These are phyloP conservation scores for Limanda limanda DNA, from an alignment of 2,113 vertebrate genomes.

Conservation along the genomic window DNA sequence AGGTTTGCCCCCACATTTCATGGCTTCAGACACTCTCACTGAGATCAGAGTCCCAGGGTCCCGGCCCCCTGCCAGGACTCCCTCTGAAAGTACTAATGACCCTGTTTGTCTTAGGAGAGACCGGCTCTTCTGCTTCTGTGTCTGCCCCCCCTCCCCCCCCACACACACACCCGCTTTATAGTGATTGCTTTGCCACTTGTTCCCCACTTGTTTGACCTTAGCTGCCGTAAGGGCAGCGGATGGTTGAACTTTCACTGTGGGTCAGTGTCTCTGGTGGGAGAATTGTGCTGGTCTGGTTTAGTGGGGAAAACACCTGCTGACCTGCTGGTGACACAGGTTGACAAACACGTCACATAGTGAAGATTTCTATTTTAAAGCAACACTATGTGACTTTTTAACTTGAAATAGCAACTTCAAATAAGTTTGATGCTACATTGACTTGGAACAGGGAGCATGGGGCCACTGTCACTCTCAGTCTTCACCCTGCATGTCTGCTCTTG, in stretches of 20 bases:
- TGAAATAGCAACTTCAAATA: no score
- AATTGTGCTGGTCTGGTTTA: constrained; percentile 49
- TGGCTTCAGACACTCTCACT: constrained; percentile 72
- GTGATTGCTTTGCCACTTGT: constrained; percentile 81
- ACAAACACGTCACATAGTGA: constrained; percentile 31
- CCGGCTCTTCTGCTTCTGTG: constrained; percentile 43
- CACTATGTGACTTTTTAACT: no score
- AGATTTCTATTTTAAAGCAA: constrained; percentile 44
- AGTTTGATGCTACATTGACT: no score
- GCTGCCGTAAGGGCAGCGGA: constrained; percentile 36
- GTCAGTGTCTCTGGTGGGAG: constrained; percentile 66
- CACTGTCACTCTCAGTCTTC: no score
- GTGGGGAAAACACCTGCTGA: constrained; percentile 73
- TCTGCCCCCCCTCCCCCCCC: background rate
- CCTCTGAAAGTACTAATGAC: constrained; percentile 78
- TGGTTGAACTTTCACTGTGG: constrained; percentile 67
- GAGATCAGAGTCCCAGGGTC: constrained; percentile 74
- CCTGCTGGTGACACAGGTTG: constrained; percentile 65
- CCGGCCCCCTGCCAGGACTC: constrained; percentile 60
- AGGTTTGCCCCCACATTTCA: constrained; percentile 73
- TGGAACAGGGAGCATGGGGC: no score
- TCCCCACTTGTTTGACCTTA: constrained; percentile 63
- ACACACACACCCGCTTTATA: constrained; percentile 47
- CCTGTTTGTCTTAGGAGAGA: constrained; percentile 66
- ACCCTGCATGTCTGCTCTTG: no score